Conservation (phyloP, 2,797 vertebrate genomes). For the Lithobates pipiens region DNA sequence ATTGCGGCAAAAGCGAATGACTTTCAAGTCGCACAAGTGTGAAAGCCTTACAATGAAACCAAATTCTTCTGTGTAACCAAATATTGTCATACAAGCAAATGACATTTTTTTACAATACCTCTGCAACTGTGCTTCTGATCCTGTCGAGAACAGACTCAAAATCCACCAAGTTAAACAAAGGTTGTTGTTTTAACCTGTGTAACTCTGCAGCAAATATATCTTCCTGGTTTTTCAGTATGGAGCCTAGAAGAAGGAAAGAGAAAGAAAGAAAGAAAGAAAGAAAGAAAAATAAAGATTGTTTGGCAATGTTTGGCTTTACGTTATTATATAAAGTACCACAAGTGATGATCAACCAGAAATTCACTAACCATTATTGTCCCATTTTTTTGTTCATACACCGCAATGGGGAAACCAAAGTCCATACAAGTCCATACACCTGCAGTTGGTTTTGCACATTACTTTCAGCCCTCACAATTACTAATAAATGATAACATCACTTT, state of each 20-base stretch:
- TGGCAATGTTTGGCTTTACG: background rate
- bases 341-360: too few species aligned
- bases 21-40: too few species aligned
- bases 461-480: too few species aligned
- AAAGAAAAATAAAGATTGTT: background rate
- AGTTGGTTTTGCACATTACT: too few species aligned
- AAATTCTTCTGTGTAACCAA: too few species aligned
- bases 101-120: constrained; percentile 75
- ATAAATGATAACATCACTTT: too few species aligned
- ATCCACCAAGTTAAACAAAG: constrained; percentile 92
- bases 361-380: too few species aligned
- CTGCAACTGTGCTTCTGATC: constrained; percentile 94
- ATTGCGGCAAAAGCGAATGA: too few species aligned
- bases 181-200: constrained; percentile 93
- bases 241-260: constrained; percentile 76
- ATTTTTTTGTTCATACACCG: too few species aligned
- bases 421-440: too few species aligned
- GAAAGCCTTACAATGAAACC: too few species aligned
- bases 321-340: background rate
- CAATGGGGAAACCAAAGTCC: background rate
- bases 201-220: constrained; percentile 92
- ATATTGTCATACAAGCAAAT: background rate
- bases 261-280: background rate
- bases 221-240: constrained; percentile 96
- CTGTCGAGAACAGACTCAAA: constrained; percentile 94